These are phyloP conservation scores for Sebastes trivittatus DNA, from an alignment of 2,797 vertebrate genomes.

Conservation along the genomic window DNA sequence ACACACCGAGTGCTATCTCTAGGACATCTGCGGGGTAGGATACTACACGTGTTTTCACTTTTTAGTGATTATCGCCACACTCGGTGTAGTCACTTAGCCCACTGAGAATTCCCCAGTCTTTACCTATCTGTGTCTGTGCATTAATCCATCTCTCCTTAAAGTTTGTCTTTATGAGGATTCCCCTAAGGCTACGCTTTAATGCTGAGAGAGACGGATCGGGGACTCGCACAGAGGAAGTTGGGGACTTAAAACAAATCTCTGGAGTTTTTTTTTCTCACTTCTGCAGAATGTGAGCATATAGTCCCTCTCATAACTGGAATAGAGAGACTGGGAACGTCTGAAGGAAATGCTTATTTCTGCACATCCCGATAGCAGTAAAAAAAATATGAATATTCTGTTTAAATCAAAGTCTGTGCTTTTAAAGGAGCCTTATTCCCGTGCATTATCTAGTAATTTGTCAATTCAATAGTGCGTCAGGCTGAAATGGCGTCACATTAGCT, in stretches of 20 bases:
- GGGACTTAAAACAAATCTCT: slow-evolving; percentile 22
- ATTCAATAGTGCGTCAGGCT: slow-evolving; percentile 25
- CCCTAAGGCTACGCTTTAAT: slow-evolving; percentile 5
- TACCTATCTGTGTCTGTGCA: background rate
- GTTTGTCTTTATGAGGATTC: slow-evolving; percentile 8
- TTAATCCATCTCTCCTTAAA: background rate
- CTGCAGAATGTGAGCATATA: background rate
- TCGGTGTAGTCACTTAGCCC: background rate
- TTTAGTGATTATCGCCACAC: slow-evolving; percentile 16
- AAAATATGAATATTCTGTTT: background rate
- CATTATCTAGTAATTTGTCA: slow-evolving; percentile 32
- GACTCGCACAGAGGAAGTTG: slow-evolving; percentile 1
- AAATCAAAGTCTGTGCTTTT: background rate
- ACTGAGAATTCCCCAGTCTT: background rate
- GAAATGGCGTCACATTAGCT: background rate
- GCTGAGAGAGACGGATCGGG: background rate
- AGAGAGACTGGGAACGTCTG: background rate
- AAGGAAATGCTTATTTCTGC: background rate
- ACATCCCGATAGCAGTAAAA: background rate
- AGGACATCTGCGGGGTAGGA: slow-evolving; percentile 64
- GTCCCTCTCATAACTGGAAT: background rate
- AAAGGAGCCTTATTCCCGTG: background rate
- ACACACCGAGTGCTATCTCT: slow-evolving; percentile 54
- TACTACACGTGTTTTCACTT: slow-evolving; percentile 57
- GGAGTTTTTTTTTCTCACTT: background rate